phyloP scores from a whole-genome alignment of 2,113 vertebrate species.

The Cercopithecus mona region DNA sequence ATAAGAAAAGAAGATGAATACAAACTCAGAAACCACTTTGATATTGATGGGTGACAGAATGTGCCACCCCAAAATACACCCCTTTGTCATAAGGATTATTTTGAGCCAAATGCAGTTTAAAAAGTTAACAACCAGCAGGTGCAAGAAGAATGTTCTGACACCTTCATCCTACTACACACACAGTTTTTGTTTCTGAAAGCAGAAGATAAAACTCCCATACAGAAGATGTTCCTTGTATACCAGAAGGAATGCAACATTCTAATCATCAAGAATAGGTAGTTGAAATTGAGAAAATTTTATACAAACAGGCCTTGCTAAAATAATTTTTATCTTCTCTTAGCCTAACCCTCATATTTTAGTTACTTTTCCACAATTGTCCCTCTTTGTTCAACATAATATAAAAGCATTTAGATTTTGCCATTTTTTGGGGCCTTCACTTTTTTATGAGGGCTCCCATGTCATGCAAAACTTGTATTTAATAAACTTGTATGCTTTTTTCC shows the following conservation, averaged over 20 bases:
- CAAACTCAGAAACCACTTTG: constrained; percentile 37
- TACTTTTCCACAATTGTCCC: background rate
- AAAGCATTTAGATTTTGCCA: background rate
- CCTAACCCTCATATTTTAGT: background rate
- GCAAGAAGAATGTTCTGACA: background rate
- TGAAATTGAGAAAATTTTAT: background rate
- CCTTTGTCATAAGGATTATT: background rate
- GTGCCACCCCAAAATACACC: background rate
- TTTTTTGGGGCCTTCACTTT: background rate
- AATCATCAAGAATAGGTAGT: background rate
- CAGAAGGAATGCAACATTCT: background rate
- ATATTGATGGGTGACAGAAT: background rate
- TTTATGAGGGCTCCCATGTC: background rate
- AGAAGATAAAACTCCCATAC: background rate
- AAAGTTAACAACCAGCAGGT: background rate
- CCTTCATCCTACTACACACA: background rate
- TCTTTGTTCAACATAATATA: background rate
- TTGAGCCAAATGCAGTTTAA: background rate
- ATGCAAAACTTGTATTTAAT: background rate
- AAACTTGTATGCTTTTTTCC: background rate
- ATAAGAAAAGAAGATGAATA: constrained; percentile 32
- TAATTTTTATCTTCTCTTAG: background rate
- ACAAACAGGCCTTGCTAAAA: background rate
- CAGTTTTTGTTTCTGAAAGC: background rate
- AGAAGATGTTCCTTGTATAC: background rate